Evolutionary conservation across 1,140 invertebrate species (phyloP), one percentile per base, ranked within the genome.

Genomic region (Luehdorfia chinensis): DNA sequence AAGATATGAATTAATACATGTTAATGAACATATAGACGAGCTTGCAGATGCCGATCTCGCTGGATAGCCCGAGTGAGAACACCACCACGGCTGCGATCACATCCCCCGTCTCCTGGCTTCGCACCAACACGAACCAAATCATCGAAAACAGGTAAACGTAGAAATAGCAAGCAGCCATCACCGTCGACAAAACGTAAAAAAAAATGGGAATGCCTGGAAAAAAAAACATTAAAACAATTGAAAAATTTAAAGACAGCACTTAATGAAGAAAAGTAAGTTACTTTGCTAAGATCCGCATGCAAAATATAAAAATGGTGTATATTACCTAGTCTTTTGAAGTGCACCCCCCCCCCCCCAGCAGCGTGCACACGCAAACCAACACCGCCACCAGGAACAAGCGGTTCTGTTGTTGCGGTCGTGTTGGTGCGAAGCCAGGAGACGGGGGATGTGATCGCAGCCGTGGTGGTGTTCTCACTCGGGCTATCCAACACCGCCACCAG

Each of bases 141-240:
- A 67, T 60, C 0, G 72, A 79, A 3, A 74, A 21, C 2, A 72
- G 21, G 23, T 69, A 76, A 0, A 66, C 46, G 52, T 75, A 79
- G 50, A 63, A 43, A 37, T 65, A 79, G 2, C 47, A 28, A 1
- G 45, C 0, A 1, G 46, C 9, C 4, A 50, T 28, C 1, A 53
- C 7, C 0, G 49, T 18, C 0, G 53, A 47, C 4, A 58, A 2
- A 1, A 70, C 33, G 37, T 72, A 67, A 13, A 51, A 51, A 5
- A 62, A 8, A 1, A 57, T 15, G 1, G 67, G 50, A n/a, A 61
- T 61, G 1, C 43, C 67, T 74, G 52, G 13, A 54, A 55, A 25
- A 31, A 33, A 33, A 45, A 12, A 30, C n/a, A n/a, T n/a, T n/a
- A n/a, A n/a, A n/a, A n/a, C n/a, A n/a, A n/a, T n/a, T n/a, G n/a